Evolutionary conservation across 2,797 vertebrate species (phyloP), one percentile per base, ranked within the genome.

Genomic region (Parambassis ranga): DNA sequence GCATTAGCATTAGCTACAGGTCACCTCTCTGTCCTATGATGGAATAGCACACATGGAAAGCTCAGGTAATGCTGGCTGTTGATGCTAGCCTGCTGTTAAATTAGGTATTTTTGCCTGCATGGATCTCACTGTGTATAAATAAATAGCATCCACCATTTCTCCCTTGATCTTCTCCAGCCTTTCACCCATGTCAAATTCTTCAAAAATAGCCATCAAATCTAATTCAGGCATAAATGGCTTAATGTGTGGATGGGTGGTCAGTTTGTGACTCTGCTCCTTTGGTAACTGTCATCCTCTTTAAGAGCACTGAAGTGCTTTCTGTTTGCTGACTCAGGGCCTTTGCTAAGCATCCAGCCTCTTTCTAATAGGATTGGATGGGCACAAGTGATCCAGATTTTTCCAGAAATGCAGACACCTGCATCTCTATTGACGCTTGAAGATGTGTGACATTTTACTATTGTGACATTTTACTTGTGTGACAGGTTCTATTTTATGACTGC

Each of bases 281-380:
- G 43, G 41, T 53, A 57, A 73, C 59, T 68, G 62, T 60, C 65
- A 70, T 73, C 44, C 57, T 42, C 60, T 64, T 78, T 53, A 50
- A 68, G 37, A 2, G 27, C n/a, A 71, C 43, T 53, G 19, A 56
- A 59, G 75, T 37, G 48, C 49, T 63, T 50, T 36, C 24, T 52
- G 33, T 71, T 62, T 75, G 78, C 68, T 78, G 73, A 76, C 50
- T 52, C 23, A 38, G 33, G 35, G 28, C 48, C 33, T 57, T 49
- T 59, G 18, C 39, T 23, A 20, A 48, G 41, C 35, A 53, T 28
- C 38, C 4, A 0, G 7, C 47, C 36, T n/a, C 56, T 6, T 41
- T 35, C 48, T 67, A 67, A 71, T 22, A 46, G 27, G 58, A 74
- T 38, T 78, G 52, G 41, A 61, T 39, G 20, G 23, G 35, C 19